Percentiles rank a stretch among this genome's conserved stretches.
These are phyloP conservation scores for Coendou prehensilis DNA, from an alignment of 2,797 vertebrate genomes.

Conservation along the genomic window DNA sequence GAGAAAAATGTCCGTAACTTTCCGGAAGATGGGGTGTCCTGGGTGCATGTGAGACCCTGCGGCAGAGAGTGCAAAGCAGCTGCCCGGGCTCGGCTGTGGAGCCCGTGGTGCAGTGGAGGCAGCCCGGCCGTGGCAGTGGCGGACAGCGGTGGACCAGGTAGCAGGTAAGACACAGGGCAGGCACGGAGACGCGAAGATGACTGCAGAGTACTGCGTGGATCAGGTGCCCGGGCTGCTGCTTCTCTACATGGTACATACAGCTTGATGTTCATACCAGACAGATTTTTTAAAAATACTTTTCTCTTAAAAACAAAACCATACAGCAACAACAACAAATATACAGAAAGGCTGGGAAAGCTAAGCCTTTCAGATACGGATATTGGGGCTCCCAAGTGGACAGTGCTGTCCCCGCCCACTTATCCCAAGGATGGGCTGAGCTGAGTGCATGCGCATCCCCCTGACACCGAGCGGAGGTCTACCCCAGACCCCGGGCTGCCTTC, in stretches of 20 bases:
- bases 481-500: background rate
- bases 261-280: background rate
- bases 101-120: background rate
- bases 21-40: background rate
- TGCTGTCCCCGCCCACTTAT: too few relatives aligned
- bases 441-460: accelerated
- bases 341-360: background rate
- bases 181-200: background rate
- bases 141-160: too few relatives aligned
- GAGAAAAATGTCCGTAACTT: background rate
- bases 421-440: background rate
- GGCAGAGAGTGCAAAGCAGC: too few relatives aligned
- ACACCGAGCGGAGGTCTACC: background rate
- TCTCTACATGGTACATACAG: background rate
- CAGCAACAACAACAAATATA: background rate
- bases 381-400: background rate
- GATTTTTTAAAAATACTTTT: background rate
- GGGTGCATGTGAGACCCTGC: too few relatives aligned
- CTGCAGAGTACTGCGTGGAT: background rate
- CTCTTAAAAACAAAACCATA: background rate
- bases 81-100: accelerated
- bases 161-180: background rate
- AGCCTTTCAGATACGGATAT: background rate
- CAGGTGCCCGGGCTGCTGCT: background rate
- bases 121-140: accelerated